Percentiles rank a stretch among this genome's conserved stretches.
Evolutionary conservation across 2,113 vertebrate species (phyloP).

Genomic region (Ceyx margarethae): DNA sequence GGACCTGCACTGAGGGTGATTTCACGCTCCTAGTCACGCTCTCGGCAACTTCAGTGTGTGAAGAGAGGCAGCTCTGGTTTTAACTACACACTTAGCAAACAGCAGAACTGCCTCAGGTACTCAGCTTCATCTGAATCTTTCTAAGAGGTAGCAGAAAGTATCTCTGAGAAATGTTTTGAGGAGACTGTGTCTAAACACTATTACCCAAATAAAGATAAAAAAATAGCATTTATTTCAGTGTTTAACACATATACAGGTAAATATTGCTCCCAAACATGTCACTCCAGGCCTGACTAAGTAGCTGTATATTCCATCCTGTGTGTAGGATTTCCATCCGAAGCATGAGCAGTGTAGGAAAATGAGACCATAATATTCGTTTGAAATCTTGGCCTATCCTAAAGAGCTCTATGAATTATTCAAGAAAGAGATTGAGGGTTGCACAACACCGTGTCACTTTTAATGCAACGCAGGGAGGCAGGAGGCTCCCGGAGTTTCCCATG

Average conservation of each 20-base stretch:
- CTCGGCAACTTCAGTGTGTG: not conserved
- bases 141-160: not conserved
- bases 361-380: not conserved
- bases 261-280: not conserved
- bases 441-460: not conserved
- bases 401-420: not conserved
- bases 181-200: not conserved
- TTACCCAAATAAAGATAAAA: not conserved
- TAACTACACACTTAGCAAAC: not conserved
- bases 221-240: not conserved
- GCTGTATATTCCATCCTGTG: not conserved
- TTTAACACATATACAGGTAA: not conserved
- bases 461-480: not conserved
- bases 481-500: not conserved
- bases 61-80: not conserved
- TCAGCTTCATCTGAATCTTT: not conserved
- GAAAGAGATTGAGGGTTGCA: not conserved
- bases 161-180: not conserved
- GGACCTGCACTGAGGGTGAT: accelerated
- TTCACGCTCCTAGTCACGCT: accelerated
- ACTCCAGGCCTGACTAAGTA: not conserved
- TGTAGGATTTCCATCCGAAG: not conserved
- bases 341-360: not conserved
- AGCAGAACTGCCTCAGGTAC: not conserved
- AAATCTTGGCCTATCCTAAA: not conserved